Evolutionary conservation across 2,113 vertebrate species (phyloP).

Genomic region (Embiotoca jacksoni): DNA sequence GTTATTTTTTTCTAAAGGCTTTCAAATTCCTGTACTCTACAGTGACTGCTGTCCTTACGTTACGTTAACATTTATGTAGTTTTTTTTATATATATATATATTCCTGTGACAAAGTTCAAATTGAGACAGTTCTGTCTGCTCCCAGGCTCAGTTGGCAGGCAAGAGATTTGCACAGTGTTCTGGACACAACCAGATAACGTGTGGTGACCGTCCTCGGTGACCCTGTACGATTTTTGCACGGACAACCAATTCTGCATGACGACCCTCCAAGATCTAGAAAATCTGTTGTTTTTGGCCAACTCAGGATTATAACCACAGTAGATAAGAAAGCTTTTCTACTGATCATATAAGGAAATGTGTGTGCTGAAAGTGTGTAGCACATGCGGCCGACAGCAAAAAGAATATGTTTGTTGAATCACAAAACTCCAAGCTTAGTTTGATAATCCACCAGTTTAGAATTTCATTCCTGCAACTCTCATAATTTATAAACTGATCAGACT

Average conservation of each 20-base stretch:
- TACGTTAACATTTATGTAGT: not conserved
- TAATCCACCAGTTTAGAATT: not conserved
- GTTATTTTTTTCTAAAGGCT: conserved; percentile 9
- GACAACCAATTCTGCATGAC: not conserved
- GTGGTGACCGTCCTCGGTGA: conserved; percentile 24
- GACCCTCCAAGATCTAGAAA: not conserved
- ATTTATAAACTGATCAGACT: not conserved
- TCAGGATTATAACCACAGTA: conserved; percentile 1
- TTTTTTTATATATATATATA: not conserved
- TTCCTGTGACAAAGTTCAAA: conserved; percentile 10
- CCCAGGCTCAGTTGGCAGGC: not conserved
- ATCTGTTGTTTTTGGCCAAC: not conserved
- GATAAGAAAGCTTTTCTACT: not conserved
- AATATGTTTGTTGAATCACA: too few species aligned
- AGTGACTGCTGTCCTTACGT: not conserved
- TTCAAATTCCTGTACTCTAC: not conserved
- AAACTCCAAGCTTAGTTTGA: not conserved
- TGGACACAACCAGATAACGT: conserved; percentile 34
- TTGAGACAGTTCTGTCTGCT: not conserved
- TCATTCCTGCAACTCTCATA: not conserved
- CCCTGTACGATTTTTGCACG: not conserved
- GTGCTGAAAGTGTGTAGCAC: not conserved
- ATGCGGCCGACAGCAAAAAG: not conserved
- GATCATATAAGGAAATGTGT: not conserved
- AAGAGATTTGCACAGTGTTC: conserved; percentile 26